phyloP scores from a whole-genome alignment of 1,140 invertebrate genomes.

The Pseudomyrmex gracilis region DNA sequence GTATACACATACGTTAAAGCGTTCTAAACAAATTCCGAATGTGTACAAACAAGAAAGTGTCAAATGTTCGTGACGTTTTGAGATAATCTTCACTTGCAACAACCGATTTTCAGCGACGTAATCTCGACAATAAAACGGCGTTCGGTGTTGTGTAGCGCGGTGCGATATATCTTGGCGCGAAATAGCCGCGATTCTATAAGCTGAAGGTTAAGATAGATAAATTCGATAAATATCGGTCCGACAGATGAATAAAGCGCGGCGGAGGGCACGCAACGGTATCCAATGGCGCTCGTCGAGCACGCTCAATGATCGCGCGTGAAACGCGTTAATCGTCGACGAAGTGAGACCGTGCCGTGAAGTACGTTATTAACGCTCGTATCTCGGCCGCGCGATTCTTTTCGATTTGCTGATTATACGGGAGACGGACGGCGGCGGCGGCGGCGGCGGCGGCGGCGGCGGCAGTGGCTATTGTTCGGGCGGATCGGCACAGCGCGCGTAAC shows the following conservation, averaged over 20 bases:
- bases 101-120: conserved; percentile 14
- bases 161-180: conserved; percentile 32
- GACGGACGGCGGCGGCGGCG: conserved; percentile 3
- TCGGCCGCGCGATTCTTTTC: conserved; percentile 44
- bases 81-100: neutral
- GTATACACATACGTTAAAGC: neutral
- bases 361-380: conserved; percentile 48
- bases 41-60: conserved; percentile 2
- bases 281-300: conserved; percentile 32
- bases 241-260: conserved; percentile 45
- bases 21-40: neutral
- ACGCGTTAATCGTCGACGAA: conserved; percentile 51
- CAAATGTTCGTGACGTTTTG: neutral
- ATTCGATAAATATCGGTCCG: conserved; percentile 46
- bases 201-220: conserved; percentile 46
- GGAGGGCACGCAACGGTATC: conserved; percentile 56
- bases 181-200: neutral
- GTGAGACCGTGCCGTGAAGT: conserved; percentile 44
- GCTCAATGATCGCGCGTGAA: conserved; percentile 48
- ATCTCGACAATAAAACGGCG: conserved; percentile 22
- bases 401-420: conserved; percentile 41
- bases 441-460: conserved; percentile 1
- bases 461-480: conserved; percentile 49
- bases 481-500: conserved; percentile 41
- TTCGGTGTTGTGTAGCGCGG: neutral